Percentiles rank a stretch among this genome's conserved stretches.
phyloP scores from a whole-genome alignment of 2,888 invertebrate species.

The Glomeris marginata region DNA sequence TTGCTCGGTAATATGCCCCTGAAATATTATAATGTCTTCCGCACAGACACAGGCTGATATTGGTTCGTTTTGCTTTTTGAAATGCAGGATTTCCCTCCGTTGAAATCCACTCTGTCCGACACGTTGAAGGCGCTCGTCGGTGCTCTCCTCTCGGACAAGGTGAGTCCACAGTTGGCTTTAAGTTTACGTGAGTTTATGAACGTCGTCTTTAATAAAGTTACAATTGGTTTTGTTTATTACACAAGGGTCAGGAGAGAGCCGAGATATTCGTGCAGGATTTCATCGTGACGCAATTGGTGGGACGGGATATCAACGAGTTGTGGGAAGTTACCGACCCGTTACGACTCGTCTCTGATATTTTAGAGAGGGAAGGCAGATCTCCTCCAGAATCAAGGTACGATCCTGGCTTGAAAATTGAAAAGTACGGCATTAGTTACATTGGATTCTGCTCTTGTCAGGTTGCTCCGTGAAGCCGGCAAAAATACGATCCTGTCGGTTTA shows the following conservation, averaged over 20 bases:
- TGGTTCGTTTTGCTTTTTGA: too few relatives aligned
- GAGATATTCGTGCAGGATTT: slow-evolving; percentile 71
- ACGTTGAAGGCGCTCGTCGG: slow-evolving; percentile 69
- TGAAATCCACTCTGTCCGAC: slow-evolving; percentile 46
- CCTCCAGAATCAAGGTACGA: slow-evolving; percentile 47
- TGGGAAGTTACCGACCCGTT: slow-evolving; percentile 71
- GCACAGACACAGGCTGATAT: too few relatives aligned
- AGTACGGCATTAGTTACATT: too few relatives aligned
- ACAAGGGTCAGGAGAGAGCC: slow-evolving; percentile 47
- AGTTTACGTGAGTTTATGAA: not conserved
- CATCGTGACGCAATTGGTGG: slow-evolving; percentile 60
- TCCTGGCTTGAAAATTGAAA: too few relatives aligned
- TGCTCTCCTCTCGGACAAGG: slow-evolving; percentile 40
- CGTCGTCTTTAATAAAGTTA: not conserved
- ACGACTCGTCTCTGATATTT: slow-evolving; percentile 46
- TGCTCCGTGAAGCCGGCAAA: slow-evolving; percentile 61
- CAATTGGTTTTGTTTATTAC: slow-evolving; percentile 24
- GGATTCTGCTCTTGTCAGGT: too few relatives aligned
- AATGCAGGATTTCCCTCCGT: slow-evolving; percentile 60
- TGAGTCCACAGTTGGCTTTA: slow-evolving; percentile 6
- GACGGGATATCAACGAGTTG: slow-evolving; percentile 66
- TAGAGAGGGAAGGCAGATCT: slow-evolving; percentile 42
- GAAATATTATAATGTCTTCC: too few relatives aligned
- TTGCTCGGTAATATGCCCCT: slow-evolving; percentile 55
- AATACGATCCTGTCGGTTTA: slow-evolving; percentile 70